Base-by-base conservation (phyloP, 1,140 invertebrate genomes). In the Magallana gigas region DNA sequence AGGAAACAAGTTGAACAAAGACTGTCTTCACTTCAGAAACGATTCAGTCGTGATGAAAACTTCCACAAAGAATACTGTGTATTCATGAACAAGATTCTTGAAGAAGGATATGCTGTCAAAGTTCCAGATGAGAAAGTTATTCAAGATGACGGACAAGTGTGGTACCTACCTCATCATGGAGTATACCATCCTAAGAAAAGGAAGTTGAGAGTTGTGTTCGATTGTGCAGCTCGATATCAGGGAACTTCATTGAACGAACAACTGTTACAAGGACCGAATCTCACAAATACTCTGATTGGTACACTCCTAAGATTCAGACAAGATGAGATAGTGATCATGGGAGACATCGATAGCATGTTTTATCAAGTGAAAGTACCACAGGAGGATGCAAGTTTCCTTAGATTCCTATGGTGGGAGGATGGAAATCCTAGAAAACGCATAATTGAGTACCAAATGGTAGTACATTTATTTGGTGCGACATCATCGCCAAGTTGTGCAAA, bases 181-280 rank as follows among this genome's bases (percentile, higher is more conserved):
- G 90, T 90, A 36, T 86, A 84, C 56, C 87, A 91, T 57, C 83
- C 80, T 2, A 64, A 88, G 36, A 88, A 86, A 87, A 86, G n/a
- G 71, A 92, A 91, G 85, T n/a, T 90, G 29, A 36, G 90, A 23
- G 85, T 91, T 14, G 91, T 91, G 0, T 91, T 91, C 82, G 90
- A 91, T 68, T 91, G 90, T 80, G 64, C 86, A 59, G 89, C 91
- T 9, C 23, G 48, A 56, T 90, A 29, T 16, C 83, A 85, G 62
- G 86, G 87, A 57, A 59, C 76, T 23, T 89, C 83, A 0, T 64
- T 91, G n/a, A 91, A 91, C 71, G 68, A 88, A 2, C 9, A 83
- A 29, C 16, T 91, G 23, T 85, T 90, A 60, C 89, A 88, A 83
- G 88, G 91, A 86, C 91, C 90, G 9, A 88, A 91, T 60, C 23